Conservation (phyloP, 2,797 vertebrate genomes). For the Centroberyx gerrardi region DNA sequence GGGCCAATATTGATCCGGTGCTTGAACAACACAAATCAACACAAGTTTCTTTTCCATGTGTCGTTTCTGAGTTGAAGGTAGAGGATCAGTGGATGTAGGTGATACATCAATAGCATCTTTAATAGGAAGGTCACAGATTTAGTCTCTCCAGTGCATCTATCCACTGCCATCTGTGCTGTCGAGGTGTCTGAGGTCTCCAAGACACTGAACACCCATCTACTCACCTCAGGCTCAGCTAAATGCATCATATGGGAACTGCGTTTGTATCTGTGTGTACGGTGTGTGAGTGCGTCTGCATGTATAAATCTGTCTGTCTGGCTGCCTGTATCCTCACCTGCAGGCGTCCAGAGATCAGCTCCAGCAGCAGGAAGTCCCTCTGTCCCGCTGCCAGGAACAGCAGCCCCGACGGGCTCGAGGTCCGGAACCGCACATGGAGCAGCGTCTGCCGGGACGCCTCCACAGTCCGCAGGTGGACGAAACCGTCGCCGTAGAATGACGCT, state of each 20-base stretch:
- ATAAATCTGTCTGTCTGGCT: neutral
- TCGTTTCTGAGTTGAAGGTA: too few species aligned
- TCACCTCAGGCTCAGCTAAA: too few species aligned
- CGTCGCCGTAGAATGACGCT: constrained; percentile 94
- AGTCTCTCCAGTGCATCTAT: too few species aligned
- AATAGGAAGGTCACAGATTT: too few species aligned
- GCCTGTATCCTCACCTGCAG: constrained; percentile 80
- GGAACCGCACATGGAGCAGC: constrained; percentile 88
- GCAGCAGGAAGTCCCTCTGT: constrained; percentile 86
- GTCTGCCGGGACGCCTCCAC: constrained; percentile 84
- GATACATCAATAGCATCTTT: too few species aligned
- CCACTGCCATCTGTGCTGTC: too few species aligned
- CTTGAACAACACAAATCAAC: too few species aligned
- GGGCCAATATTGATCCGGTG: too few species aligned
- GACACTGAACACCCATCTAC: too few species aligned
- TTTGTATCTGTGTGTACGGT: neutral
- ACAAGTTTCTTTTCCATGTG: too few species aligned
- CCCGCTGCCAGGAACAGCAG: constrained; percentile 92
- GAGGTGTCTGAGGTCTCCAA: too few species aligned
- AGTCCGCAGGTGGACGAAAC: constrained; percentile 88
- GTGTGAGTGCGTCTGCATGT: neutral
- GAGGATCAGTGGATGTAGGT: too few species aligned
- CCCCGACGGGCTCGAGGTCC: constrained; percentile 86
- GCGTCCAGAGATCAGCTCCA: constrained; percentile 88
- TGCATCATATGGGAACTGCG: neutral